Evolutionary conservation across 2,888 invertebrate species (phyloP), one percentile per base, ranked within the genome.

Genomic region (Agrochola circellaris): DNA sequence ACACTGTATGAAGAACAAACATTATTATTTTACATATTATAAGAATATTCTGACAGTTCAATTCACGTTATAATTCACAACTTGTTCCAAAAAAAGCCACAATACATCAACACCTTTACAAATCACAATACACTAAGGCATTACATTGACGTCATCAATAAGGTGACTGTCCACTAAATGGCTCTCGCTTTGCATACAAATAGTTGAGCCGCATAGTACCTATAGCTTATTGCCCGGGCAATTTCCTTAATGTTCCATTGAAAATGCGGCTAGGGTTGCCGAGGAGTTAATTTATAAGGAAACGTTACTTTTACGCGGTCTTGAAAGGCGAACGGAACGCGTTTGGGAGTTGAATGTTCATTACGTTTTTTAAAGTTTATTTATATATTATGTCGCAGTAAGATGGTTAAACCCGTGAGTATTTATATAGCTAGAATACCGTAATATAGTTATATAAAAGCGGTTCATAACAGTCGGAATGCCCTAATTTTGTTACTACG

Each of bases 191-290:
- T 81, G 85, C 83, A 87, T 88, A 81, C 79, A 77, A 88, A 88
- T 85, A 78, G 71, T 79, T 72, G 48, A 67, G 66, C 51, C 72
- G 65, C 73, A 58, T 76, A 79, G 76, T 80, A 42, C 42, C 42
- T 42, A 79, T 77, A 75, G 79, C 73, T 76, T 68, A 80, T 82
- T 66, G 77, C 73, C 51, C 20, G 69, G 71, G 79, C 84, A 87
- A 89, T 89, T 88, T 89, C 79, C 88, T 81, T 87, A 89, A 88
- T 83, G 87, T 83, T 66, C 81, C 73, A 85, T 85, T 85, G 86
- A 76, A 87, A 88, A 75, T 77, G 71, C 77, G 77, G 34, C 42
- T 56, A n/a, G 38, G 13, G 79, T 30, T 51, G 67, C 11, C 45
- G 60, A 64, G 51, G 66, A 67, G 66, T 73, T 77, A 78, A 78